These are phyloP conservation scores for Poecilia velifera DNA, from an alignment of 2,797 vertebrate species.

Conservation along the genomic window DNA sequence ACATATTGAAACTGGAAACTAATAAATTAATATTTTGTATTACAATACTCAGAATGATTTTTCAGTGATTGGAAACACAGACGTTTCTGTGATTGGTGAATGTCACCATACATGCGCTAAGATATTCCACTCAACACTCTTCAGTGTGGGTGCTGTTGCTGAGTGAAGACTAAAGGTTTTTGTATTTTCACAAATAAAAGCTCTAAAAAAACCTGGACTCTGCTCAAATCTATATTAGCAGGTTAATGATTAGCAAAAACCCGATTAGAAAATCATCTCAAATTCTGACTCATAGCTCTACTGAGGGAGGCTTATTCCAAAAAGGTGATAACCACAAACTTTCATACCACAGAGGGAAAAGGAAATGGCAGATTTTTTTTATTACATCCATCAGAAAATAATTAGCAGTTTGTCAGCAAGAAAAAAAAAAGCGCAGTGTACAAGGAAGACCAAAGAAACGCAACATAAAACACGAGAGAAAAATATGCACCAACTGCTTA, in stretches of 20 bases:
- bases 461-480: slow-evolving; percentile 21
- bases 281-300: not conserved
- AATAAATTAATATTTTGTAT: not conserved
- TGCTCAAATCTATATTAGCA: not conserved
- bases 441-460: slow-evolving; percentile 55
- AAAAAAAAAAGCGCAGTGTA: slow-evolving; percentile 43
- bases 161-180: not conserved
- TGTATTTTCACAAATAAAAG: not conserved
- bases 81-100: not conserved
- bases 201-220: not conserved
- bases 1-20: not conserved
- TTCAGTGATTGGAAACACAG: not conserved
- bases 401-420: slow-evolving; percentile 9
- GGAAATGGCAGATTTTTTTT: slow-evolving; percentile 58
- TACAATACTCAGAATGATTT: not conserved
- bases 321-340: not conserved
- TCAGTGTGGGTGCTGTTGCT: not conserved
- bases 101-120: not conserved
- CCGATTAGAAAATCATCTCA: not conserved
- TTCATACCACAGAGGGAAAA: not conserved
- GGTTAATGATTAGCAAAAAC: not conserved
- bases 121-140: not conserved
- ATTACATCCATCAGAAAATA: slow-evolving; percentile 48
- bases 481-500: slow-evolving; percentile 87
- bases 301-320: not conserved